Percentiles rank a stretch among this genome's conserved stretches.
phyloP scores from a whole-genome alignment of 2,888 invertebrate genomes.

The Lasioglossum leucozonium region DNA sequence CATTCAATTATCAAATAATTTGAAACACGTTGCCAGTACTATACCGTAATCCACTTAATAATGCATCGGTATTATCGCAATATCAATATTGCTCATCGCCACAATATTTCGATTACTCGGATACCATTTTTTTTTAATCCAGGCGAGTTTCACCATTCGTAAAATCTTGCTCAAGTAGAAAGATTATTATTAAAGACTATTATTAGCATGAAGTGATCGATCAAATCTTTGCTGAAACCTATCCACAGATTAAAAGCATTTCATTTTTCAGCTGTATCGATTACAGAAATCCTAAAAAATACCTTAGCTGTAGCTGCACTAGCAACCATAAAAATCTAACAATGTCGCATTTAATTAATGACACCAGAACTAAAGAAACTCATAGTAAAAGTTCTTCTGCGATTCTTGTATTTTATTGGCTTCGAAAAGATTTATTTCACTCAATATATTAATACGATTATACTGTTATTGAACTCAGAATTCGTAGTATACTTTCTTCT shows the following conservation, averaged over 20 bases:
- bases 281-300: neutral
- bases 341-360: too few species aligned
- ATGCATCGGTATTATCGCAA: conserved; percentile 35
- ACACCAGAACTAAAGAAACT: too few species aligned
- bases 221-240: neutral
- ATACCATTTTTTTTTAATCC: neutral
- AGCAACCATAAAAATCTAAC: neutral
- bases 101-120: neutral
- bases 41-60: conserved; percentile 43
- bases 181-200: neutral
- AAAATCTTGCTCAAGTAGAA: neutral
- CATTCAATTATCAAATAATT: conserved; percentile 52
- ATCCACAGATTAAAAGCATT: neutral
- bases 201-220: neutral
- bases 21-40: conserved; percentile 34
- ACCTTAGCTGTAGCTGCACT: neutral
- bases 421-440: too few species aligned
- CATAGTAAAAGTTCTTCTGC: too few species aligned
- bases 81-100: conserved; percentile 19
- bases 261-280: neutral
- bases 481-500: too few species aligned
- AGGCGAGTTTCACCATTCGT: neutral
- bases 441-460: too few species aligned
- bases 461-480: too few species aligned
- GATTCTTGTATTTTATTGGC: too few species aligned